Percentiles rank a stretch among this genome's conserved stretches.
Conservation (phyloP, 2,888 invertebrate genomes). For the Acanthosepion esculentum region DNA sequence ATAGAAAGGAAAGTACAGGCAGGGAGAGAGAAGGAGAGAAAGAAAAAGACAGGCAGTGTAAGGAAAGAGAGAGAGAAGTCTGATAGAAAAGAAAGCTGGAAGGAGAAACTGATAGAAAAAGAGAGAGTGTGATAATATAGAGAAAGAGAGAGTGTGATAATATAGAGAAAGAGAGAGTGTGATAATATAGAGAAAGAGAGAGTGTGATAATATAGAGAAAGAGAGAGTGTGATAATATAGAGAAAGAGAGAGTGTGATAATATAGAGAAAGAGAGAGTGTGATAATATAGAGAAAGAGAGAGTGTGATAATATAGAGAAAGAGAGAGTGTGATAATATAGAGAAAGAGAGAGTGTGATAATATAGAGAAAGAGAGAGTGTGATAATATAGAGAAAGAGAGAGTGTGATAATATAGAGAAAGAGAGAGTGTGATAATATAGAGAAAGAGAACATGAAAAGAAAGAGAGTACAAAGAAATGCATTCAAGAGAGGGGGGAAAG, state of each 20-base stretch:
- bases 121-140: not conserved
- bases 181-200: not conserved
- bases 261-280: no score
- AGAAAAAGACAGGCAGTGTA: no score
- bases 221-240: not conserved
- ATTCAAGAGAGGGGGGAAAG: not conserved
- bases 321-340: not conserved
- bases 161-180: no score
- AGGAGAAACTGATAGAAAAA: not conserved
- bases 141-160: no score
- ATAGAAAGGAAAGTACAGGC: no score
- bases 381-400: not conserved
- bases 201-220: no score
- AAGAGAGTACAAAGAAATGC: no score
- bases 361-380: no score
- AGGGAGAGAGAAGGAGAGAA: not conserved
- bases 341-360: no score
- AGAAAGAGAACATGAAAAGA: no score
- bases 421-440: not conserved
- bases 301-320: no score
- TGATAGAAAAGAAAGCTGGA: not conserved
- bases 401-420: not conserved
- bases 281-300: not conserved
- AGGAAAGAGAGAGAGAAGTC: not conserved
- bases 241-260: no score